Percentiles rank a stretch among this genome's conserved stretches.
Evolutionary conservation across 2,888 invertebrate species (phyloP).

Genomic region (Harpalus rubripes): DNA sequence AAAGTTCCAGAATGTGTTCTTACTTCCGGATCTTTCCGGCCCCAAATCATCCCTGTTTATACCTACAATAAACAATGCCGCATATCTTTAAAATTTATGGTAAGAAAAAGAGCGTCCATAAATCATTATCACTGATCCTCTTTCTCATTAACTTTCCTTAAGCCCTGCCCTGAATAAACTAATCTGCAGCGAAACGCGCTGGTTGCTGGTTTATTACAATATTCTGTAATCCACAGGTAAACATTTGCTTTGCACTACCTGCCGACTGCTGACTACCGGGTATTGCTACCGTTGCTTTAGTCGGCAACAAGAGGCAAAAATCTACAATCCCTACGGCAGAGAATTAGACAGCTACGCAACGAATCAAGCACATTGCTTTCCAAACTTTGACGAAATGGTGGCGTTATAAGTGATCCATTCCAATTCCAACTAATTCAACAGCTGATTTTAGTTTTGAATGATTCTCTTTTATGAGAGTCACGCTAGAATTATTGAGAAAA

Average conservation of each 20-base stretch:
- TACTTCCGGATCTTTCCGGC: too few species aligned
- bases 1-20: too few species aligned
- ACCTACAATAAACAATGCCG: neutral
- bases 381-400: neutral
- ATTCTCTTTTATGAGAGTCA: too few species aligned
- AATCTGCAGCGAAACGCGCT: conserved; percentile 26
- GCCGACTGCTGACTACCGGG: neutral
- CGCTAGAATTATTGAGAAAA: too few species aligned
- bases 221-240: conserved; percentile 48
- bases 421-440: too few species aligned
- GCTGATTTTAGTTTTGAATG: too few species aligned
- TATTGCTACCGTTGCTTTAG: neutral
- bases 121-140: conserved; percentile 16
- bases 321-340: neutral
- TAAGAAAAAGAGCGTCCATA: neutral
- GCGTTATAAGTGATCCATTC: neutral
- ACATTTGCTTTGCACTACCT: conserved; percentile 38
- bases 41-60: neutral
- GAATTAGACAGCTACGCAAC: conserved; percentile 15
- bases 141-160: conserved; percentile 21
- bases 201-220: conserved; percentile 40
- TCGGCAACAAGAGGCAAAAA: conserved; percentile 24
- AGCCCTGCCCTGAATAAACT: conserved; percentile 20
- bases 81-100: neutral
- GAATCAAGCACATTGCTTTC: neutral